Evolutionary conservation across 2,888 invertebrate genomes (phyloP).

Genomic region (Noctua comes): DNA sequence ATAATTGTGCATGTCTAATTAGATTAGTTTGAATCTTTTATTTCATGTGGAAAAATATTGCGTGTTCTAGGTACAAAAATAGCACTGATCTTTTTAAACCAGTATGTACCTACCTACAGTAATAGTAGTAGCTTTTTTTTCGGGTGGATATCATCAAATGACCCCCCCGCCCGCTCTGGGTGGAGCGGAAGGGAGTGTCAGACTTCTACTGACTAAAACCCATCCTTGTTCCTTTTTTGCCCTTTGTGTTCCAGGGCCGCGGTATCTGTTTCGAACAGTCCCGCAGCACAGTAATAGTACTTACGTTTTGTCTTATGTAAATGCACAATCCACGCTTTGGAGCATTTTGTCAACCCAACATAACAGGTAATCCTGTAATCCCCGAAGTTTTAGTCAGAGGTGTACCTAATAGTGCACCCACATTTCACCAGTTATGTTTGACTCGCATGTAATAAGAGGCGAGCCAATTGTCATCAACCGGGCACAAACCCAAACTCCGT

Average conservation of each 20-base stretch:
- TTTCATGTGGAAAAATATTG: neutral
- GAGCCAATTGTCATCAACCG: neutral
- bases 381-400: neutral
- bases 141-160: no score
- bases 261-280: no score
- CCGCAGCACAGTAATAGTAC: no score
- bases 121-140: no score
- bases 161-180: no score
- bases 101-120: no score
- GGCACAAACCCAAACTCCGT: neutral
- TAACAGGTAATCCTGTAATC: neutral
- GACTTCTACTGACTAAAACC: no score
- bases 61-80: no score
- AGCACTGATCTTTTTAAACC: neutral
- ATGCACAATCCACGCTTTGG: neutral
- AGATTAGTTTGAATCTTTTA: neutral
- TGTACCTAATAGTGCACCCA: neutral
- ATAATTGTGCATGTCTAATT: constrained; percentile 41
- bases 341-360: neutral
- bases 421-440: neutral
- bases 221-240: no score
- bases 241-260: no score
- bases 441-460: neutral
- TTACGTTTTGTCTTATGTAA: no score
- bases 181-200: no score